A percentile compares a stretch with the other conserved stretches of the same genome.
Evolutionary conservation across 2,113 vertebrate genomes (phyloP).

Genomic region (Hylia prasina): DNA sequence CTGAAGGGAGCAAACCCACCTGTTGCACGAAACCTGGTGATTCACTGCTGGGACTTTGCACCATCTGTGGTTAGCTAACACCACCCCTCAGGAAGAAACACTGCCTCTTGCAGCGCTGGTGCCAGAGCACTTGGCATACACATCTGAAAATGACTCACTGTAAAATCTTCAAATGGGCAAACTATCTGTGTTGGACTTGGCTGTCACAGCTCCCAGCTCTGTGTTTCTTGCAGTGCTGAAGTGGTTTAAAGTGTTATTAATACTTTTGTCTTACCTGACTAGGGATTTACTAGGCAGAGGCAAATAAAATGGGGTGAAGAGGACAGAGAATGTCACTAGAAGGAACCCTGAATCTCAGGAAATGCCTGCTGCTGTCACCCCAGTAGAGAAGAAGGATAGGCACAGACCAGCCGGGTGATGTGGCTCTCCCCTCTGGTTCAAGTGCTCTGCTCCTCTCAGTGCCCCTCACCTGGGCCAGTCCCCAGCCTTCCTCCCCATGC

Average conservation of each 20-base stretch:
- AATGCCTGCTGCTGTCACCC: neutral
- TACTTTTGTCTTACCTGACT: neutral
- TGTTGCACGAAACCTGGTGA: rapidly evolving
- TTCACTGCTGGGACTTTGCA: neutral
- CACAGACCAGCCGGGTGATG: neutral
- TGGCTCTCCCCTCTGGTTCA: neutral
- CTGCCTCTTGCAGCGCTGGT: neutral
- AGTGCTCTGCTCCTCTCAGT: neutral
- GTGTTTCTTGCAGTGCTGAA: neutral
- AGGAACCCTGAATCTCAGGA: neutral
- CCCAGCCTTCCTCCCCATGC: neutral
- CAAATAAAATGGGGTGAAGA: neutral
- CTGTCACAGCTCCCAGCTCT: neutral
- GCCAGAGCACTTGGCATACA: rapidly evolving
- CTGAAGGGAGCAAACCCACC: neutral
- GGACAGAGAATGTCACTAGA: neutral
- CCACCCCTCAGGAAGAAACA: neutral
- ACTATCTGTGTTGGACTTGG: neutral
- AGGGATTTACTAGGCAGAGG: neutral
- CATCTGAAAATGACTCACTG: neutral
- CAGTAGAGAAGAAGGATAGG: neutral
- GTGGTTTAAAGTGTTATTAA: neutral
- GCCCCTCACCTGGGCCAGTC: neutral
- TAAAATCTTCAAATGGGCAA: neutral
- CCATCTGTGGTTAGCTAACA: neutral